A percentile compares a stretch with the other conserved stretches of the same genome.
Conservation (phyloP, 37 sponge, comb jelly and placozoan species). For the Crambe crambe region DNA sequence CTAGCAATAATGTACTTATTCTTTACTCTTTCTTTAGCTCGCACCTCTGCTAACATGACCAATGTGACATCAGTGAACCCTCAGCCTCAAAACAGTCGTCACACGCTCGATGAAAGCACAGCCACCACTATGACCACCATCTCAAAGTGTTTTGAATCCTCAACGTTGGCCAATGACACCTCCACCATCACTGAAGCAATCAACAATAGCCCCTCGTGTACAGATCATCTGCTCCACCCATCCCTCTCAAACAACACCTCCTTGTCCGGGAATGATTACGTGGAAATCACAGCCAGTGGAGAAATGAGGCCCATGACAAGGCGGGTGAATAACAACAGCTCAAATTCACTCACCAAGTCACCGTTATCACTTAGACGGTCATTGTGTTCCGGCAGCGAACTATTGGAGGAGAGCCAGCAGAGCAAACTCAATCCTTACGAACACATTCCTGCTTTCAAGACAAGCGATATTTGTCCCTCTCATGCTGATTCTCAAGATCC, state of each 20-base stretch:
- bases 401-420: too few relatives aligned
- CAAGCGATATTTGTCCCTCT: neutral
- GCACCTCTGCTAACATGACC: too few relatives aligned
- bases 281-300: slow-evolving; percentile 3
- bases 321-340: neutral
- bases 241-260: neutral
- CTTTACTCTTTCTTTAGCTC: too few relatives aligned
- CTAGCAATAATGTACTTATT: too few relatives aligned
- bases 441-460: neutral
- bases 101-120: neutral
- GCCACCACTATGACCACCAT: neutral
- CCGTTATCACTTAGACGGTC: too few relatives aligned
- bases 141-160: neutral
- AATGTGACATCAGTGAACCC: too few relatives aligned
- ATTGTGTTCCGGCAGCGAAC: too few relatives aligned
- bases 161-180: neutral
- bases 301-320: neutral
- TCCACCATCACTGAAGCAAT: neutral
- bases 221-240: neutral
- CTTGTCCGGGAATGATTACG: slow-evolving; percentile 10
- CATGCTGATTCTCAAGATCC: too few relatives aligned
- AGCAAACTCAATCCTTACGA: neutral
- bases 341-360: neutral
- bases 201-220: neutral
- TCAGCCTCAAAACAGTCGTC: too few relatives aligned